Conservation (phyloP, 2,888 invertebrate genomes). For the Apamea monoglypha region DNA sequence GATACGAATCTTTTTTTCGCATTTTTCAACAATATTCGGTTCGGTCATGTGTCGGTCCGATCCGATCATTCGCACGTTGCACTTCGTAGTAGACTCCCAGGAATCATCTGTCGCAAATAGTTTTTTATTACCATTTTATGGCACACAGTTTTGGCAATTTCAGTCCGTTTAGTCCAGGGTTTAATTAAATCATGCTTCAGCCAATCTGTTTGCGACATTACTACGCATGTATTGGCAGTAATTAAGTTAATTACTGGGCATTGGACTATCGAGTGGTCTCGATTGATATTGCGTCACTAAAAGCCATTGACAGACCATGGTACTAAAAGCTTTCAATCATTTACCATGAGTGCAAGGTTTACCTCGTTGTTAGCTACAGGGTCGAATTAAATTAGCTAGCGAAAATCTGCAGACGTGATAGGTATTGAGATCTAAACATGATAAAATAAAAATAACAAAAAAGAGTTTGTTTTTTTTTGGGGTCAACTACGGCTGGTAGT, state of each 20-base stretch:
- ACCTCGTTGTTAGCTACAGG: neutral
- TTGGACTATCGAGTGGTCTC: conserved; percentile 40
- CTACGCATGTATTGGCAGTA: conserved; percentile 8
- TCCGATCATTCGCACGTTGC: too few relatives aligned
- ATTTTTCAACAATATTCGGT: too few relatives aligned
- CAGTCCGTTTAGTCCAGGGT: neutral
- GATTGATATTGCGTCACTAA: conserved; percentile 42
- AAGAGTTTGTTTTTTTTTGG: too few relatives aligned
- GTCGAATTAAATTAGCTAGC: too few relatives aligned
- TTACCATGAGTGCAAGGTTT: conserved; percentile 24
- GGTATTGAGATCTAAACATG: too few relatives aligned
- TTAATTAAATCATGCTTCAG: neutral
- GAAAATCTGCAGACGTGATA: too few relatives aligned
- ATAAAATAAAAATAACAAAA: too few relatives aligned
- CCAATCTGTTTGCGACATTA: conserved; percentile 19
- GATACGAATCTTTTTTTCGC: too few relatives aligned
- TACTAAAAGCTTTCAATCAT: conserved; percentile 52
- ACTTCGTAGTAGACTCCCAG: too few relatives aligned
- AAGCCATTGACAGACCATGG: conserved; percentile 31
- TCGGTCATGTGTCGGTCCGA: too few relatives aligned
- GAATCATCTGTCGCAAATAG: neutral
- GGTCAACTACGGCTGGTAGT: too few relatives aligned
- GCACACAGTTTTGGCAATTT: neutral
- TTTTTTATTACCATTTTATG: neutral
- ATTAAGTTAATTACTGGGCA: conserved; percentile 40